These are phyloP conservation scores for Eubasilissa regina DNA, from an alignment of 1,140 invertebrate genomes.

Conservation along the genomic window DNA sequence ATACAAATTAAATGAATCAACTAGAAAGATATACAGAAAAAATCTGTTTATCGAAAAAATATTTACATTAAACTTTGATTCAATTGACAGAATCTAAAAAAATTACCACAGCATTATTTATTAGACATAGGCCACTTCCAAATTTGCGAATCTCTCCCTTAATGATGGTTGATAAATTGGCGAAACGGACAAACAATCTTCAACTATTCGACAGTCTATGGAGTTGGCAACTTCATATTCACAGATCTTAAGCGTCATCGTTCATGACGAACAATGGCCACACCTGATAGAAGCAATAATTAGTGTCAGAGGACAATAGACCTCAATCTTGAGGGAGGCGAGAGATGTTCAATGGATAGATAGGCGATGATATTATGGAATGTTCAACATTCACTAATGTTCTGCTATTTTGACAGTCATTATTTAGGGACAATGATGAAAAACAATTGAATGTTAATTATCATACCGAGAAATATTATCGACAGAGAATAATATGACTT, in stretches of 20 bases:
- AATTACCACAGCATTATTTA: no score
- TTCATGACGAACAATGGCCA: slow-evolving; percentile 30
- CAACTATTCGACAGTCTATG: slow-evolving; percentile 34
- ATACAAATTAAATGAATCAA: no score
- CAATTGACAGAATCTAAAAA: no score
- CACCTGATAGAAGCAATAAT: slow-evolving; percentile 45
- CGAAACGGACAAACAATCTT: slow-evolving; percentile 24
- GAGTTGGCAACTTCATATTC: slow-evolving; percentile 34
- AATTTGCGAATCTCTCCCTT: slow-evolving; percentile 6
- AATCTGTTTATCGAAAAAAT: not conserved
- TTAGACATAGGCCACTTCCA: not conserved
- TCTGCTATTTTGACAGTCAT: slow-evolving; percentile 36
- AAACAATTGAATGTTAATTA: not conserved
- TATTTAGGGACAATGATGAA: not conserved
- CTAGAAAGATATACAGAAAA: no score
- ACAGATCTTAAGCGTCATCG: slow-evolving; percentile 26
- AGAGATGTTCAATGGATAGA: slow-evolving; percentile 13
- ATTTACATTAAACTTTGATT: no score
- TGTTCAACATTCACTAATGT: slow-evolving; percentile 11
- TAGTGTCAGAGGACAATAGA: slow-evolving; percentile 43
- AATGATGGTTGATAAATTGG: slow-evolving; percentile 9
- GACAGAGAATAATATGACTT: not conserved
- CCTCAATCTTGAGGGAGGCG: slow-evolving; percentile 16
- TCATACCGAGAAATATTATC: not conserved
- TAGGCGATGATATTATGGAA: slow-evolving; percentile 26